Conservation (phyloP, 2,888 invertebrate genomes). For the Cephus spinipes region DNA sequence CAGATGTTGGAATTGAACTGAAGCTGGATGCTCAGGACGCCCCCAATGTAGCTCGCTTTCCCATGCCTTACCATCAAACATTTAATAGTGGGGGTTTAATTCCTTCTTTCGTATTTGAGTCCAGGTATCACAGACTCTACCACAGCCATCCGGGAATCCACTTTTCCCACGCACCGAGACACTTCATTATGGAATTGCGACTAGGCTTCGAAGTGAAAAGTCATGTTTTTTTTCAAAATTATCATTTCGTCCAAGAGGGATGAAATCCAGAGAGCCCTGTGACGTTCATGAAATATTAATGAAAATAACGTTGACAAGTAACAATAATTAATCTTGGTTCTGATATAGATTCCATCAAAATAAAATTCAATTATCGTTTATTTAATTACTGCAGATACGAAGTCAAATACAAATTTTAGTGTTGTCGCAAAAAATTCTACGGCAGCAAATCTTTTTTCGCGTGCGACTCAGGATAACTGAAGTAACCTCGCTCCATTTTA, state of each 20-base stretch:
- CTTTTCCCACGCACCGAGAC: slow-evolving; percentile 33
- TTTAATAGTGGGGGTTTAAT: slow-evolving; percentile 55
- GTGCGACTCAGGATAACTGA: background rate
- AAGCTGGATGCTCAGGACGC: slow-evolving; percentile 54
- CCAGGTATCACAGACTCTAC: slow-evolving; percentile 9
- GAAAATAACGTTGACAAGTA: background rate
- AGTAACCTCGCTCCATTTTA: background rate
- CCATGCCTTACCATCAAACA: slow-evolving; percentile 40
- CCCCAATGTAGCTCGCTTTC: slow-evolving; percentile 52
- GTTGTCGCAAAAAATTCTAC: no score
- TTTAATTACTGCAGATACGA: background rate
- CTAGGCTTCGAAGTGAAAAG: slow-evolving; percentile 42
- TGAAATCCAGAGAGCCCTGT: background rate
- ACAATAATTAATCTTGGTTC: background rate
- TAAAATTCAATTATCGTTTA: background rate
- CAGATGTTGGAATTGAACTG: slow-evolving; percentile 60
- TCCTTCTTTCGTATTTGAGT: slow-evolving; percentile 50
- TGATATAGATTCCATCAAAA: background rate
- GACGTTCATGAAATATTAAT: background rate
- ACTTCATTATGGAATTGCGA: slow-evolving; percentile 9
- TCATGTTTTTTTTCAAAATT: slow-evolving; percentile 25
- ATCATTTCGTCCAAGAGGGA: slow-evolving; percentile 16
- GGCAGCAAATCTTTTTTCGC: background rate
- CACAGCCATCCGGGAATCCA: slow-evolving; percentile 12
- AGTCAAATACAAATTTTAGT: background rate